Conservation (phyloP, 2,113 vertebrate species). For the Atlantisia rogersi region DNA sequence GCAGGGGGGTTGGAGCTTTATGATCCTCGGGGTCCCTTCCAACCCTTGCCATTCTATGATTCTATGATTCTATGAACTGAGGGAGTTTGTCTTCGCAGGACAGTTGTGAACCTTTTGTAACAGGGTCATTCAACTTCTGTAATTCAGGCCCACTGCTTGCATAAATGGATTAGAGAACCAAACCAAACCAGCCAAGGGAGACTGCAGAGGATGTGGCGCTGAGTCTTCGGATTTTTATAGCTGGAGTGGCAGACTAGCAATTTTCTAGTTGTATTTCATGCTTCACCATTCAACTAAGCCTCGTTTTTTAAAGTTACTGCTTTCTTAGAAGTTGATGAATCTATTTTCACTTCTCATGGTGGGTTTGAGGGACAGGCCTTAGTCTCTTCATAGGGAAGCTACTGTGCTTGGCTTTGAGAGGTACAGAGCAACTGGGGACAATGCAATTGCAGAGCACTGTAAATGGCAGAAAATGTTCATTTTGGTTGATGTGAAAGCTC, state of each 20-base stretch:
- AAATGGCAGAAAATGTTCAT: background rate
- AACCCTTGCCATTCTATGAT: too few species aligned
- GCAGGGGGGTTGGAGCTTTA: too few species aligned
- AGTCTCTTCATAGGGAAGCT: background rate
- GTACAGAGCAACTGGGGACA: background rate
- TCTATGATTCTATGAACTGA: background rate
- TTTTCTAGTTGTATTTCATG: background rate
- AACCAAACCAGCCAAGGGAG: background rate
- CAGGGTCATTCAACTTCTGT: background rate
- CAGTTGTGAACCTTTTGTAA: background rate
- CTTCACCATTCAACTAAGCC: background rate
- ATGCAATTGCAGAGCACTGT: background rate
- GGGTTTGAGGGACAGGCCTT: background rate
- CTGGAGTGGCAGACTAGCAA: background rate
- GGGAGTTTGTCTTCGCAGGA: background rate
- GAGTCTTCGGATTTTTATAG: background rate
- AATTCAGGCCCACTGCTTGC: background rate
- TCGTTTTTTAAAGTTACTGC: fast-evolving
- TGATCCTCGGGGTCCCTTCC: too few species aligned
- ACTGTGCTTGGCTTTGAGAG: background rate
- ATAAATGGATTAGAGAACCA: background rate
- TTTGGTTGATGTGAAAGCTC: background rate
- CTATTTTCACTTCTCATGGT: background rate
- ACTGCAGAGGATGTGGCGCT: background rate
- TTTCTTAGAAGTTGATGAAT: background rate